A percentile compares a stretch with the other conserved stretches of the same genome.
phyloP scores from a whole-genome alignment of 2,888 invertebrate species.

The Melolontha melolontha region DNA sequence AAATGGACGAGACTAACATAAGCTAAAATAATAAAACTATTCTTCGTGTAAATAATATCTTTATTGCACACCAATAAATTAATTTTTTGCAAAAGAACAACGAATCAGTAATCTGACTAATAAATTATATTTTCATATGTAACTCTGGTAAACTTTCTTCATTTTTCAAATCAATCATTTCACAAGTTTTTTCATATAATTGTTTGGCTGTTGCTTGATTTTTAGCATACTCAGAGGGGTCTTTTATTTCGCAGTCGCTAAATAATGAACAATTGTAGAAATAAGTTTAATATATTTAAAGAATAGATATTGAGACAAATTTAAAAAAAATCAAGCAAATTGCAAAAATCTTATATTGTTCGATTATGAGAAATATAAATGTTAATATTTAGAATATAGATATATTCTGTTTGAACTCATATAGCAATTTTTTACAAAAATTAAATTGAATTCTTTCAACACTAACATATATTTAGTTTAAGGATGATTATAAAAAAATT shows the following conservation, averaged over 20 bases:
- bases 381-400: too few relatives aligned
- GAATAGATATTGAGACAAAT: too few relatives aligned
- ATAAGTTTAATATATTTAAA: background rate
- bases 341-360: too few relatives aligned
- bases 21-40: background rate
- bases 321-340: too few relatives aligned
- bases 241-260: constrained; percentile 64
- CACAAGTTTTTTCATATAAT: constrained; percentile 61
- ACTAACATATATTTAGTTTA: too few relatives aligned
- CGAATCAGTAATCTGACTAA: constrained; percentile 6
- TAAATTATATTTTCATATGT: constrained; percentile 1
- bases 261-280: constrained; percentile 44
- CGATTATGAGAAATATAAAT: too few relatives aligned
- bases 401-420: too few relatives aligned
- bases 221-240: constrained; percentile 59
- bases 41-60: too few relatives aligned
- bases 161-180: constrained; percentile 54
- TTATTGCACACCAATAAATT: too few relatives aligned
- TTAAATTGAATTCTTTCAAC: too few relatives aligned
- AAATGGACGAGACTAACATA: constrained; percentile 75
- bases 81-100: background rate
- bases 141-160: constrained; percentile 33
- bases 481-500: too few relatives aligned
- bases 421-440: too few relatives aligned
- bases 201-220: constrained; percentile 58